Percentiles rank a stretch among this genome's conserved stretches.
These are phyloP conservation scores for Arrhopalites spinosus DNA, from an alignment of 2,888 invertebrate genomes.

Conservation along the genomic window DNA sequence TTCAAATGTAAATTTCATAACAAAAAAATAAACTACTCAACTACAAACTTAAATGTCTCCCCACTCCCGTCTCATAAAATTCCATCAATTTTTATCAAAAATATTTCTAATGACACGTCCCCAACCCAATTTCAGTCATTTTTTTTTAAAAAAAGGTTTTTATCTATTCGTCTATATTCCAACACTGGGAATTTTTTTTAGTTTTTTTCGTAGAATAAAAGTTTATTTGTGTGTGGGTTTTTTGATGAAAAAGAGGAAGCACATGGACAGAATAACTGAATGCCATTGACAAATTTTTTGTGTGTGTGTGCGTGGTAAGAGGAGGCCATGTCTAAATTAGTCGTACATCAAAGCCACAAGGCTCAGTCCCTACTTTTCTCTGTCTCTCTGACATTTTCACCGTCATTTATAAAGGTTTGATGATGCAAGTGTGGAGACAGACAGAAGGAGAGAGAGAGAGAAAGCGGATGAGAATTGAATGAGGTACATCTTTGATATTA, in stretches of 20 bases:
- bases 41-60: too few relatives aligned
- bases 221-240: too few relatives aligned
- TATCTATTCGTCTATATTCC: too few relatives aligned
- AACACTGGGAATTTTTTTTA: too few relatives aligned
- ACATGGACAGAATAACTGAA: conserved; percentile 2
- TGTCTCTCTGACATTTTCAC: neutral
- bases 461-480: neutral
- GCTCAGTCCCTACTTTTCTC: neutral
- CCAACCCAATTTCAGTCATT: too few relatives aligned
- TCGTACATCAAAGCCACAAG: conserved; percentile 1
- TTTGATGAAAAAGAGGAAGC: neutral
- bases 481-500: neutral
- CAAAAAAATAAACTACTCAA: too few relatives aligned
- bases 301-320: neutral
- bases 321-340: conserved; percentile 3
- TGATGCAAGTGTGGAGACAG: neutral
- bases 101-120: too few relatives aligned
- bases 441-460: neutral
- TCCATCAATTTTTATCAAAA: too few relatives aligned
- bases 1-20: too few relatives aligned
- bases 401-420: neutral
- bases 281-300: neutral
- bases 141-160: too few relatives aligned
- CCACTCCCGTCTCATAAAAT: too few relatives aligned
- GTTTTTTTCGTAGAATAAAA: too few relatives aligned